Evolutionary conservation across 2,888 invertebrate genomes (phyloP).

Genomic region (Lepidochrysops patricia): DNA sequence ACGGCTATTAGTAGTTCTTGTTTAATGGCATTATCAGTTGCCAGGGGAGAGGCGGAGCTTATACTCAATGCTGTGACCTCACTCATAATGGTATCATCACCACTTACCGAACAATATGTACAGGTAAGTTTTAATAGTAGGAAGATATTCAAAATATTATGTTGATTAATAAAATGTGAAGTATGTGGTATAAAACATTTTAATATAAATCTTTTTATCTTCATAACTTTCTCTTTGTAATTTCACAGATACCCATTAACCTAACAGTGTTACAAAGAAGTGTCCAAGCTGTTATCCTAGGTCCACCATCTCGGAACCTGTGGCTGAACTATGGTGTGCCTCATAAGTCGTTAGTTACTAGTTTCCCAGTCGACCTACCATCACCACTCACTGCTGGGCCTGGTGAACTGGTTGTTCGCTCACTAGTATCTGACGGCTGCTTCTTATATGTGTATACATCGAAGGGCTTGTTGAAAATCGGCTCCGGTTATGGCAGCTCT

Average conservation of each 20-base stretch:
- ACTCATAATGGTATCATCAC: slow-evolving; percentile 87
- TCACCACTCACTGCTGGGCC: slow-evolving; percentile 42
- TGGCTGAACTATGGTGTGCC: slow-evolving; percentile 94
- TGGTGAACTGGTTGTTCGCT: slow-evolving; percentile 59
- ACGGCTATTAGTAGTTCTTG: slow-evolving; percentile 94
- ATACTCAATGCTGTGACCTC: slow-evolving; percentile 90
- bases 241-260: slow-evolving; percentile 84
- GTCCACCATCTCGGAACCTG: slow-evolving; percentile 87
- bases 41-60: slow-evolving; percentile 93
- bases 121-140: slow-evolving; percentile 79
- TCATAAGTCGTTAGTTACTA: slow-evolving; percentile 80
- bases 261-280: slow-evolving; percentile 90
- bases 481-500: slow-evolving; percentile 95
- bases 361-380: slow-evolving; percentile 73
- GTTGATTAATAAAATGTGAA: too few species aligned
- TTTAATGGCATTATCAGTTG: slow-evolving; percentile 91
- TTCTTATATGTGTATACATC: slow-evolving; percentile 91
- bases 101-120: slow-evolving; percentile 85
- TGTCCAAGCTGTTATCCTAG: slow-evolving; percentile 90
- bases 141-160: too few species aligned
- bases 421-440: slow-evolving; percentile 92
- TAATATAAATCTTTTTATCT: too few species aligned
- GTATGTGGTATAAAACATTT: too few species aligned
- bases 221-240: too few species aligned
- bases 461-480: slow-evolving; percentile 92